These are phyloP conservation scores for Lasioglossum villosulum DNA, from an alignment of 2,888 invertebrate species.

Conservation along the genomic window DNA sequence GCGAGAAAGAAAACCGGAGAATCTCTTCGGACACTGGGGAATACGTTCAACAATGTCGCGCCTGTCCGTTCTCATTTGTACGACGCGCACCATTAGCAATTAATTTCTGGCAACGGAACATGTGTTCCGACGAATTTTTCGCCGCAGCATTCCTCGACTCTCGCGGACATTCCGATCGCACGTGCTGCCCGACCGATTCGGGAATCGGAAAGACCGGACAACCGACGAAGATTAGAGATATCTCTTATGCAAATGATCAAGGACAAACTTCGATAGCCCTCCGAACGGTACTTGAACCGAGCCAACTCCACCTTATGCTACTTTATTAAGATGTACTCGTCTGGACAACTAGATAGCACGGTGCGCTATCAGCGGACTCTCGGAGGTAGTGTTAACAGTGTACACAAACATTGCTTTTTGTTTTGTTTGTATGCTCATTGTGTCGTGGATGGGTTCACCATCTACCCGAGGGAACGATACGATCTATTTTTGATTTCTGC, in stretches of 20 bases:
- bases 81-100: slow-evolving; percentile 57
- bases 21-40: slow-evolving; percentile 30
- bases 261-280: neutral
- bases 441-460: neutral
- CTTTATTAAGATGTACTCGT: neutral
- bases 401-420: no score
- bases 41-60: slow-evolving; percentile 65
- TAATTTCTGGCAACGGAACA: slow-evolving; percentile 55
- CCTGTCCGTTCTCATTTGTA: slow-evolving; percentile 46
- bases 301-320: neutral
- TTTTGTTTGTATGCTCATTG: no score
- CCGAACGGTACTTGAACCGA: neutral
- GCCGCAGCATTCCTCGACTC: slow-evolving; percentile 4
- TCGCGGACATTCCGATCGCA: neutral
- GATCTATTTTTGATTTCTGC: neutral
- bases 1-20: slow-evolving; percentile 31
- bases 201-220: neutral
- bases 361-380: neutral
- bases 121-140: slow-evolving; percentile 43
- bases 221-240: slow-evolving; percentile 2
- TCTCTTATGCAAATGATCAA: slow-evolving; percentile 1
- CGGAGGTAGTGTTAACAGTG: neutral
- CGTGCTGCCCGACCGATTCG: neutral
- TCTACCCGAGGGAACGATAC: neutral
- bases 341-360: neutral